phyloP scores from a whole-genome alignment of 2,888 invertebrate genomes.

The Thecophora atra region DNA sequence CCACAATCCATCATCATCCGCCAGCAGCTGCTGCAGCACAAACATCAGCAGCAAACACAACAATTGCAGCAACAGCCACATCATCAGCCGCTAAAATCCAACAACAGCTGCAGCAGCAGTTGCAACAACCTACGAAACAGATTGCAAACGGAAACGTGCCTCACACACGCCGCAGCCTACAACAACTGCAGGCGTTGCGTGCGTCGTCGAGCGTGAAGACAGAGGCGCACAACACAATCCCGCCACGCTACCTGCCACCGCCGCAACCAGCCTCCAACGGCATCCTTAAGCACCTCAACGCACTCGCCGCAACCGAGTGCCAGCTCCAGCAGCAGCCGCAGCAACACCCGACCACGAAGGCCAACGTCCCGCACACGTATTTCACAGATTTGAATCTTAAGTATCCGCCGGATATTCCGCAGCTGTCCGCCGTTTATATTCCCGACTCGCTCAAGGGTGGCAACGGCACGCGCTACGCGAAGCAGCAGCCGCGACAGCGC shows the following conservation, averaged over 20 bases:
- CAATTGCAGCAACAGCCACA: constrained; percentile 40
- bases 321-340: constrained; percentile 20
- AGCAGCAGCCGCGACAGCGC: constrained; percentile 54
- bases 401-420: constrained; percentile 66
- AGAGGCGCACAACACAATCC: constrained; percentile 68
- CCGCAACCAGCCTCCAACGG: constrained; percentile 74
- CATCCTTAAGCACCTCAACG: constrained; percentile 60
- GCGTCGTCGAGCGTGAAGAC: constrained; percentile 51
- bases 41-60: constrained; percentile 34
- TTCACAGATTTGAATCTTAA: constrained; percentile 56
- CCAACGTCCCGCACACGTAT: constrained; percentile 18
- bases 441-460: constrained; percentile 62
- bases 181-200: constrained; percentile 47
- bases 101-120: constrained; percentile 31
- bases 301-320: constrained; percentile 35
- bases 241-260: constrained; percentile 83
- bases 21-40: constrained; percentile 39
- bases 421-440: constrained; percentile 65
- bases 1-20: constrained; percentile 61
- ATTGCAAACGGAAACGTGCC: constrained; percentile 34
- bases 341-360: background rate
- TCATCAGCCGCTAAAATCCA: constrained; percentile 44
- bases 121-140: constrained; percentile 43
- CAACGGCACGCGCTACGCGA: constrained; percentile 55
- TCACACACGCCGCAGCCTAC: constrained; percentile 51